Evolutionary conservation across 2,888 invertebrate species (phyloP).

Genomic region (Zhuqinia jingwanae): DNA sequence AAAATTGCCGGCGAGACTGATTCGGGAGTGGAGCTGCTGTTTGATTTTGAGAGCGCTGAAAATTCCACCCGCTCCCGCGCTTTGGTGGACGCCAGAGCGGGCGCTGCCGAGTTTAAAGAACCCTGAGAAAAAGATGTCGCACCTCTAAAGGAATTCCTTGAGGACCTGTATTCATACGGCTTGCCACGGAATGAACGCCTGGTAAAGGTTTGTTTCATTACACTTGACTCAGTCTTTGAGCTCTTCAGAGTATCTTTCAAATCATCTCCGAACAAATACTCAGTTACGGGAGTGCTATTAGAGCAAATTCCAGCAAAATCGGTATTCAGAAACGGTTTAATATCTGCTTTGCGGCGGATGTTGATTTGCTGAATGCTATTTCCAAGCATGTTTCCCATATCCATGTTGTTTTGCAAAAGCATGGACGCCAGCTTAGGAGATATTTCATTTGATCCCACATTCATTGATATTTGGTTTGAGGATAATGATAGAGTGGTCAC

Average conservation of each 20-base stretch:
- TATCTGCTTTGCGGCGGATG: background rate
- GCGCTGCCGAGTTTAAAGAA: background rate
- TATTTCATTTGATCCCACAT: too few species aligned
- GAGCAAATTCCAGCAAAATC: constrained; percentile 12
- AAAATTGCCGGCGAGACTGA: background rate
- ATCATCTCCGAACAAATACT: constrained; percentile 47
- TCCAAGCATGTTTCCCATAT: too few species aligned
- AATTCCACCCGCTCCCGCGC: background rate
- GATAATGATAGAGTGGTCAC: too few species aligned
- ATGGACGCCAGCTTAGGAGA: too few species aligned
- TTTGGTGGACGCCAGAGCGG: background rate
- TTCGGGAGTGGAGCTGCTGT: background rate
- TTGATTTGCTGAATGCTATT: constrained; percentile 15
- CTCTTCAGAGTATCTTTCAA: constrained; percentile 22
- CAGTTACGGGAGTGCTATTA: background rate
- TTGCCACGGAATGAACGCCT: background rate
- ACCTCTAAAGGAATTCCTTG: background rate
- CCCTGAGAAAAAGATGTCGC: background rate
- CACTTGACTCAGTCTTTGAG: background rate
- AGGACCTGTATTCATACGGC: background rate
- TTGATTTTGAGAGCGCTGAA: background rate
- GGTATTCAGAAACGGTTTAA: constrained; percentile 18
- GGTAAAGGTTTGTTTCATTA: background rate
- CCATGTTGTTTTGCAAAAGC: too few species aligned
- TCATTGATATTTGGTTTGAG: too few species aligned